Percentiles rank a stretch among this genome's conserved stretches.
phyloP scores from a whole-genome alignment of 2,888 invertebrate species.

The Pelosia muscerda region DNA sequence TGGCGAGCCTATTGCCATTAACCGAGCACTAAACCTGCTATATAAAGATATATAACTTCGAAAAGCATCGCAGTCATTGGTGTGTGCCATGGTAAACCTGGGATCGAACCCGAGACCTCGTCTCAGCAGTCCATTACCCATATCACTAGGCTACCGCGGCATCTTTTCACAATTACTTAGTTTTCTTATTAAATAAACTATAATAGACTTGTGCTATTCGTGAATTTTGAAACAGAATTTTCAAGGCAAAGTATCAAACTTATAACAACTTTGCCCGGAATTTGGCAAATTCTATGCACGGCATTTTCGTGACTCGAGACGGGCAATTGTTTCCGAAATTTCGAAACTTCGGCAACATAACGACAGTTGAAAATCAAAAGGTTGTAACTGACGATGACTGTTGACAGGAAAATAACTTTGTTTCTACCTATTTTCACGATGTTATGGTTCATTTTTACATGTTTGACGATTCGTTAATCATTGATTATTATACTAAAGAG shows the following conservation, averaged over 20 bases:
- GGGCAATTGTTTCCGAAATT: background rate
- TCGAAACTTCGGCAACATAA: background rate
- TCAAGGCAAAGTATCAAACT: background rate
- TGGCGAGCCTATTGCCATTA: no score
- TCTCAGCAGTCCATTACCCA: no score
- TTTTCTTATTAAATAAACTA: background rate
- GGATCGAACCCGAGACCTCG: no score
- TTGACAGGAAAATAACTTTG: background rate
- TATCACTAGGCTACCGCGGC: no score
- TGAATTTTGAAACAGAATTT: background rate
- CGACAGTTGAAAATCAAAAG: background rate
- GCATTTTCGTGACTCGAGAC: background rate
- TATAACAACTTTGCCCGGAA: background rate
- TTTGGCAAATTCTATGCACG: background rate
- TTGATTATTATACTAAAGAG: background rate
- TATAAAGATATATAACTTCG: no score
- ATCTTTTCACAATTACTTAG: no score
- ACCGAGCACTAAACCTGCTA: no score
- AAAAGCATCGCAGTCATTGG: no score
- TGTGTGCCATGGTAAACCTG: no score
- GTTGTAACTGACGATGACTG: background rate
- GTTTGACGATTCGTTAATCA: background rate
- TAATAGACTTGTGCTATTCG: background rate
- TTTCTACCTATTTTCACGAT: background rate
- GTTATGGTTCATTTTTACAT: background rate